Evolutionary conservation across 1,140 invertebrate species (phyloP).

Genomic region (Caerostris extrusa): DNA sequence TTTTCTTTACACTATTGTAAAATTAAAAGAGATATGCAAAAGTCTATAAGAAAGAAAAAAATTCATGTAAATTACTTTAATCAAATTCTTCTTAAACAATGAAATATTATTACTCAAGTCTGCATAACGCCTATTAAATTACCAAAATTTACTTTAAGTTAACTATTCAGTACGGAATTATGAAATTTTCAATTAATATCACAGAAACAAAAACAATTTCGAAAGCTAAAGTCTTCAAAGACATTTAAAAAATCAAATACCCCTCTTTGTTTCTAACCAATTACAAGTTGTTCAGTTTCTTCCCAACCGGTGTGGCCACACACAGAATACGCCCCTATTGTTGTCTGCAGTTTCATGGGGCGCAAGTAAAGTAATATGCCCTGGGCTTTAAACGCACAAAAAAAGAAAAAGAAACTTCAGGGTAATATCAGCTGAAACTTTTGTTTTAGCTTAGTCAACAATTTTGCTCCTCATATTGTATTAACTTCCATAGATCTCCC

Average conservation of each 20-base stretch:
- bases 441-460: neutral
- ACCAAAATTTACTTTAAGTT: neutral
- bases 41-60: too few relatives aligned
- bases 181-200: neutral
- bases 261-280: neutral
- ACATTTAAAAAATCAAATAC: neutral
- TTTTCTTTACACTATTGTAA: too few relatives aligned
- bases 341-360: neutral
- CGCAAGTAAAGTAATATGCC: neutral
- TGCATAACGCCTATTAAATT: too few relatives aligned
- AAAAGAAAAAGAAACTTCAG: neutral
- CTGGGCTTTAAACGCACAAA: neutral
- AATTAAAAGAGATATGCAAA: too few relatives aligned
- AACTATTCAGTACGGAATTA: neutral
- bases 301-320: neutral
- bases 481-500: neutral
- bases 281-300: slow-evolving; percentile 4
- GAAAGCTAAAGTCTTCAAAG: neutral
- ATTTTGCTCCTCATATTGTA: slow-evolving; percentile 15
- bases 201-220: neutral
- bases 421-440: neutral
- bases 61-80: too few relatives aligned
- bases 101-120: too few relatives aligned
- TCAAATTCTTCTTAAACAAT: too few relatives aligned
- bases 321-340: neutral